Evolutionary conservation across 2,888 invertebrate species (phyloP), one percentile per base, ranked within the genome.

Genomic region (Creontiades dilutus): DNA sequence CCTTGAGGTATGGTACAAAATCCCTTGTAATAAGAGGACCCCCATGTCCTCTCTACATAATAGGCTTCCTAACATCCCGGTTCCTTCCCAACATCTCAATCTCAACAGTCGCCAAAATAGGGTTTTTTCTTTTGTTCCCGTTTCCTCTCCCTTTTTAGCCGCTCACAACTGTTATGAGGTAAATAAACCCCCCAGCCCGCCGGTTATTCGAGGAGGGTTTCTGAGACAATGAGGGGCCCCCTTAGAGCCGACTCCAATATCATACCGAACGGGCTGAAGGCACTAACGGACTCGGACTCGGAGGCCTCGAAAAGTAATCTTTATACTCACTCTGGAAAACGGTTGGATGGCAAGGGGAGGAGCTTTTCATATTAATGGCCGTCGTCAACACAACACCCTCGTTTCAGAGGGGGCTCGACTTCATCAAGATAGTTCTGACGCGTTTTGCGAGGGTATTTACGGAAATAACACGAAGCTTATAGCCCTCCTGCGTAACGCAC

Each of bases 171-270:
- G 68, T 68, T 68, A 68, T 68, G 68, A 68, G 68, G 68, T 68
- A 68, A 68, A 68, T 68, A 68, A 68, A 9, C 61, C 68, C 68
- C 68, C 27, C 68, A 1, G 0, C 23, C 68, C 68, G 23, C 11
- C 68, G 52, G 14, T 52, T 16, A 13, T 14, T 14, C 3, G 52
- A 52, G 16, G 52, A 52, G 23, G 23, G 23, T 12, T 68, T 68
- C 68, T 23, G 23, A 68, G 68, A 68, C 68, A 68, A 68, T 68
- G 68, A 68, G 68, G 68, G 68, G 68, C 68, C 68, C 57, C 68
- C 68, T 68, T 23, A 68, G 68, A 68, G 68, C 7, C 68, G 68
- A 68, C 68, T 68, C 23, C 68, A 68, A 68, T 68, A 68, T 68
- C 68, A 23, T 27, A 13, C 11, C 23, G 68, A 27, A 68, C 7